A percentile compares a stretch with the other conserved stretches of the same genome.
These are phyloP conservation scores for Caenorhabditis inopinata DNA, from an alignment of 1,140 invertebrate species.

Conservation along the genomic window DNA sequence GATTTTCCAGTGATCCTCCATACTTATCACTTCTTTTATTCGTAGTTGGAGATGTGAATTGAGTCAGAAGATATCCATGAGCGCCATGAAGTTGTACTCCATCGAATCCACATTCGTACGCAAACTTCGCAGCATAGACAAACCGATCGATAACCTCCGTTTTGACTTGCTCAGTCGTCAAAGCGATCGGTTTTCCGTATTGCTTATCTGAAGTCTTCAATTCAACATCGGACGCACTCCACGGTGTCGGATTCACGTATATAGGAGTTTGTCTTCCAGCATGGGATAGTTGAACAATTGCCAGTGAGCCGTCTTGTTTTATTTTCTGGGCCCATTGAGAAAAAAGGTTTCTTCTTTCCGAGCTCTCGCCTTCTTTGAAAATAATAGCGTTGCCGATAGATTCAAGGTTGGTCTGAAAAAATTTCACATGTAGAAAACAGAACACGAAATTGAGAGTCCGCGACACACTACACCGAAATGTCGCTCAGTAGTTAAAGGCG, in stretches of 20 bases:
- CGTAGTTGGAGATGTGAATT: constrained; percentile 53
- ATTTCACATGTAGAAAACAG: neutral
- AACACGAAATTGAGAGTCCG: neutral
- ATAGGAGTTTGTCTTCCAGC: constrained; percentile 51
- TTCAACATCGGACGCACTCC: constrained; percentile 45
- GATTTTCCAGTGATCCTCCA: constrained; percentile 53
- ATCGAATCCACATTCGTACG: constrained; percentile 53
- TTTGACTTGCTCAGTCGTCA: constrained; percentile 51
- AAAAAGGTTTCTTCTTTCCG: constrained; percentile 36
- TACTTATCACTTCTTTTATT: constrained; percentile 56
- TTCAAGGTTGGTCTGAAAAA: constrained; percentile 46
- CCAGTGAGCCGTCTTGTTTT: constrained; percentile 48
- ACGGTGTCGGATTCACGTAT: constrained; percentile 49
- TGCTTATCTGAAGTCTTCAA: neutral
- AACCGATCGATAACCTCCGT: constrained; percentile 53
- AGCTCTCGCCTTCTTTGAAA: constrained; percentile 45
- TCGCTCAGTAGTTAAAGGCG: too few species aligned
- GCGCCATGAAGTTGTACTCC: constrained; percentile 56
- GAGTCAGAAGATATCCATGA: constrained; percentile 56
- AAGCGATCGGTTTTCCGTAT: constrained; percentile 52
- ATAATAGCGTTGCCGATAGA: constrained; percentile 48
- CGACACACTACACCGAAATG: too few species aligned
- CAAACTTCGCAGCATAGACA: constrained; percentile 50
- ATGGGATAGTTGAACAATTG: constrained; percentile 49
- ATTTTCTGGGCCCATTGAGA: constrained; percentile 33